phyloP scores from a whole-genome alignment of 2,113 vertebrate genomes.

The Bujurquina vittata region DNA sequence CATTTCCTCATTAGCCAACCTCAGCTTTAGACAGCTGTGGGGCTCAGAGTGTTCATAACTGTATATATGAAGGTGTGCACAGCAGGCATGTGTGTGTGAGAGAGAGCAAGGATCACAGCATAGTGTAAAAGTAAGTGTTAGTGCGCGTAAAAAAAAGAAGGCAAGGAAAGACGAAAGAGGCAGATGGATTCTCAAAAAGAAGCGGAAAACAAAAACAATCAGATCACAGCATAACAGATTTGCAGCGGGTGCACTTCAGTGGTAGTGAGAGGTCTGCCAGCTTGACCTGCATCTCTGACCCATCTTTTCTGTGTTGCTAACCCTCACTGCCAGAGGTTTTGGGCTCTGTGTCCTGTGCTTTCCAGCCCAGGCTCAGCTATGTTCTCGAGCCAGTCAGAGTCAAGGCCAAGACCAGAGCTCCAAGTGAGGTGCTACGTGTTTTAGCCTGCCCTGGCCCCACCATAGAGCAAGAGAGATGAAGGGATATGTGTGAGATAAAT shows the following conservation, averaged over 20 bases:
- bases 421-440: conserved; percentile 51
- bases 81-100: conserved; percentile 34
- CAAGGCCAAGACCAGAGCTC: conserved; percentile 58
- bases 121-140: conserved; percentile 19
- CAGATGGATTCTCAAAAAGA: conserved; percentile 9
- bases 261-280: conserved; percentile 45
- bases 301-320: conserved; percentile 42
- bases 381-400: conserved; percentile 54
- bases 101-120: conserved; percentile 20
- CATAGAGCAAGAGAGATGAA: conserved; percentile 75
- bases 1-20: conserved; percentile 81
- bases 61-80: conserved; percentile 56
- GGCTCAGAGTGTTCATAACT: conserved; percentile 63
- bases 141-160: conserved; percentile 24
- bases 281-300: conserved; percentile 61
- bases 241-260: conserved; percentile 6
- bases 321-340: conserved; percentile 50
- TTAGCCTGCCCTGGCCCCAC: conserved; percentile 52
- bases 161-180: conserved; percentile 30
- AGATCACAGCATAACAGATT: conserved; percentile 25
- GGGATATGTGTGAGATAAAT: conserved; percentile 83
- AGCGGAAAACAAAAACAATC: conserved; percentile 37
- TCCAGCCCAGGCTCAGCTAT: conserved; percentile 20
- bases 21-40: conserved; percentile 79
- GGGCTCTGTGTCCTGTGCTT: conserved; percentile 42